phyloP scores from a whole-genome alignment of 2,797 vertebrate species.

The Eidolon dupreanum region DNA sequence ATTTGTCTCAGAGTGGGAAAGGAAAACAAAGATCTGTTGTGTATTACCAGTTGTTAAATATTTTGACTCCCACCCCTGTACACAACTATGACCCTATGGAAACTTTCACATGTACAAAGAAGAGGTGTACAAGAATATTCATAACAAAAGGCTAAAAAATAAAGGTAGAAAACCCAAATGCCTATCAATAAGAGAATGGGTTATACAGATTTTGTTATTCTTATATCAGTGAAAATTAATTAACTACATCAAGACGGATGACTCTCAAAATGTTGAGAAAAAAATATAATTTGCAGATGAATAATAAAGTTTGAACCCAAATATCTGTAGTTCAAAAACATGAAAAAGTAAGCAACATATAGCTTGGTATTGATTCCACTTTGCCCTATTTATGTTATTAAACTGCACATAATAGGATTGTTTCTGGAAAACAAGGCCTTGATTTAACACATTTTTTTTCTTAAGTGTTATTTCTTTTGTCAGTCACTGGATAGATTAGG shows the following conservation, averaged over 20 bases:
- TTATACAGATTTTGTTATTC: constrained; percentile 9
- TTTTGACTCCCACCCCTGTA: not conserved
- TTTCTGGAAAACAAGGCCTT: not conserved
- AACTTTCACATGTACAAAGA: not conserved
- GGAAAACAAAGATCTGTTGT: constrained; percentile 5
- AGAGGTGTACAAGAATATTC: not conserved
- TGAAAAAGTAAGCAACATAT: not conserved
- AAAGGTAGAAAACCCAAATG: not conserved
- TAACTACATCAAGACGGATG: not conserved
- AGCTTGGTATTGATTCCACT: not conserved
- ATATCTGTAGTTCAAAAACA: not conserved
- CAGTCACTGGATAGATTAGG: not conserved
- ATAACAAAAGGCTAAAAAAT: not conserved
- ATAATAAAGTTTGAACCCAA: not conserved
- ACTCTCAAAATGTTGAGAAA: not conserved
- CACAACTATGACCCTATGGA: not conserved
- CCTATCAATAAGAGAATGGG: not conserved
- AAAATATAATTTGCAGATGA: not conserved
- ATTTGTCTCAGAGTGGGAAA: not conserved
- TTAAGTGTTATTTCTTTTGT: not conserved
- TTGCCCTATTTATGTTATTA: not conserved
- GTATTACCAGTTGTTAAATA: not conserved
- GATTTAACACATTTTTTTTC: not conserved
- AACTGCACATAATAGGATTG: not conserved
- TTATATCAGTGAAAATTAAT: not conserved